Base-by-base conservation (phyloP, 2,797 vertebrate species). In the Parauchenoglanis punctatus region DNA sequence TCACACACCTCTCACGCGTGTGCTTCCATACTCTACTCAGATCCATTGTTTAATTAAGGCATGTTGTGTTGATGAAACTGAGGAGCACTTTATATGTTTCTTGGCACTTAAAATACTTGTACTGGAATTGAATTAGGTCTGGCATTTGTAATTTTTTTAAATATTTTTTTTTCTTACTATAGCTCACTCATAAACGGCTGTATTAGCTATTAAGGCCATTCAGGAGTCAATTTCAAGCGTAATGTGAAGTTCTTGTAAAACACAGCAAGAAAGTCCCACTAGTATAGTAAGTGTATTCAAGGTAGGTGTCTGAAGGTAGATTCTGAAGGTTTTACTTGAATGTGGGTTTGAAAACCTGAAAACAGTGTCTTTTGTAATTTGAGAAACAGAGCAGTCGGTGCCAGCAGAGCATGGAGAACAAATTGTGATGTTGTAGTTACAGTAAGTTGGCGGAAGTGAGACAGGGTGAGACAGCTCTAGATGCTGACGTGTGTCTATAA, bases 1-100 rank as follows among this genome's bases (percentile, higher is more conserved):
- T 88, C 88, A 88, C 90, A 87, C 91, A 87, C 83, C 82, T 80
- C 89, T 83, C 63, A 86, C 54, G 70, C 56, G 44, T 61, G 68
- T 75, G 68, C 70, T 86, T 80, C 68, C 80, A 81, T 72, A 58
- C 86, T 76, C 87, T 83, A 76, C 84, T 90, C 87, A 78, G 80
- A 85, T 76, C 81, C 86, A 63, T 87, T 84, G 89, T 86, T 83
- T 91, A 90, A 91, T 91, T 88, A 91, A 89, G 80, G 80, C 89
- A 87, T 87, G 88, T 86, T 90, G 87, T 91, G 82, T 90, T 91
- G 72, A 80, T 88, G 89, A 86, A 83, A 88, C 67, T 81, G 87
- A 87, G 67, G 78, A 85, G 65, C 86, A 83, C 86, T 78, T 82
- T 28, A 44, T 67, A 78, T 89, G 81, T 77, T 86, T 85, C 63